Base-by-base conservation (phyloP, 2,888 invertebrate genomes). In the Trisateles emortualis region DNA sequence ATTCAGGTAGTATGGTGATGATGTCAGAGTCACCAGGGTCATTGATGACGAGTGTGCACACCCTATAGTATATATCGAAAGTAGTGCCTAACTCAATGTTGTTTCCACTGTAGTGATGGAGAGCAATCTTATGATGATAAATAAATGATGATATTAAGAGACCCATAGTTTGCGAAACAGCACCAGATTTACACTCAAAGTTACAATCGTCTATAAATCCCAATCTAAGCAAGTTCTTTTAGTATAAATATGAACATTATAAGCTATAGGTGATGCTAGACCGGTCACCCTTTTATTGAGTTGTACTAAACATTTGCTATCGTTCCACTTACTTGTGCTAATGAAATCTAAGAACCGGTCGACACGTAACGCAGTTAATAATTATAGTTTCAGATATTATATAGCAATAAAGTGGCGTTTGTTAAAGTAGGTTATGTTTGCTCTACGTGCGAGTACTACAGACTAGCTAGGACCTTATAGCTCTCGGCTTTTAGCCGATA, bases 121-220 rank as follows among this genome's bases (percentile, higher is more conserved):
- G 99, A 69, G 99, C 99, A 55, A 99, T 99, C 92, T 99, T 99
- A n/a, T n/a, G n/a, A n/a, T n/a, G n/a, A n/a, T n/a, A n/a, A n/a
- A n/a, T n/a, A n/a, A n/a, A n/a, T n/a, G n/a, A n/a, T n/a, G n/a
- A n/a, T n/a, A n/a, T n/a, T n/a, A n/a, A n/a, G n/a, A n/a, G n/a
- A n/a, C n/a, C n/a, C n/a, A n/a, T n/a, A n/a, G n/a, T n/a, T n/a
- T n/a, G n/a, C n/a, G n/a, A n/a, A n/a, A n/a, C n/a, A n/a, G n/a
- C n/a, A n/a, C n/a, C n/a, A n/a, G n/a, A n/a, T n/a, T n/a, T n/a
- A n/a, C n/a, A n/a, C n/a, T n/a, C n/a, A n/a, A n/a, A n/a, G n/a
- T n/a, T n/a, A n/a, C n/a, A n/a, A n/a, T n/a, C n/a, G n/a, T n/a
- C n/a, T n/a, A n/a, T n/a, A n/a, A n/a, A n/a, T n/a, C n/a, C n/a